These are phyloP conservation scores for Gallinago nigripennis DNA, from an alignment of 2,797 vertebrate genomes.

Conservation along the genomic window DNA sequence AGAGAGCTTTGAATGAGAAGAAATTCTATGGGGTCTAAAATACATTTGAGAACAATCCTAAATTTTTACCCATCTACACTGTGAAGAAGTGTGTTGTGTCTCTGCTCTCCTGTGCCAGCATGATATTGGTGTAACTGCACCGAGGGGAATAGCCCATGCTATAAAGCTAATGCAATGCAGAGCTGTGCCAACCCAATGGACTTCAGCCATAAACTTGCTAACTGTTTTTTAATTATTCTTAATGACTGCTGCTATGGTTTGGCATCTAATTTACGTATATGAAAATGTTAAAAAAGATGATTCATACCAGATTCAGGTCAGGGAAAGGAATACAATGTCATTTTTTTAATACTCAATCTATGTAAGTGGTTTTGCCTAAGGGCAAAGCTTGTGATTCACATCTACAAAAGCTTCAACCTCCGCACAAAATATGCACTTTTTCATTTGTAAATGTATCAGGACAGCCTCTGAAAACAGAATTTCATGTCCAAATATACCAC, in stretches of 20 bases:
- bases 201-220: background rate
- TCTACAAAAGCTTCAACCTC: background rate
- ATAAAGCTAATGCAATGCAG: background rate
- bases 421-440: background rate
- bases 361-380: background rate
- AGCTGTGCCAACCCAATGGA: background rate
- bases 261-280: background rate
- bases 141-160: accelerated
- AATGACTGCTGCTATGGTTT: background rate
- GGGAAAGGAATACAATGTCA: background rate
- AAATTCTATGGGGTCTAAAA: background rate
- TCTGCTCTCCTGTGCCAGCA: background rate
- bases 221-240: constrained; percentile 34
- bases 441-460: background rate
- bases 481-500: background rate
- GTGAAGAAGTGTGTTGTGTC: background rate
- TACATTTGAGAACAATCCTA: background rate
- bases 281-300: background rate
- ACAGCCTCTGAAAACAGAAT: background rate
- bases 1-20: background rate
- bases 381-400: background rate
- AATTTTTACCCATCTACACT: background rate
- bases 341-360: background rate
- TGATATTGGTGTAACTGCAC: background rate
- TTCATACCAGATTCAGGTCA: background rate